phyloP scores from a whole-genome alignment of 2,797 vertebrate species.

The Malurus leucopterus region DNA sequence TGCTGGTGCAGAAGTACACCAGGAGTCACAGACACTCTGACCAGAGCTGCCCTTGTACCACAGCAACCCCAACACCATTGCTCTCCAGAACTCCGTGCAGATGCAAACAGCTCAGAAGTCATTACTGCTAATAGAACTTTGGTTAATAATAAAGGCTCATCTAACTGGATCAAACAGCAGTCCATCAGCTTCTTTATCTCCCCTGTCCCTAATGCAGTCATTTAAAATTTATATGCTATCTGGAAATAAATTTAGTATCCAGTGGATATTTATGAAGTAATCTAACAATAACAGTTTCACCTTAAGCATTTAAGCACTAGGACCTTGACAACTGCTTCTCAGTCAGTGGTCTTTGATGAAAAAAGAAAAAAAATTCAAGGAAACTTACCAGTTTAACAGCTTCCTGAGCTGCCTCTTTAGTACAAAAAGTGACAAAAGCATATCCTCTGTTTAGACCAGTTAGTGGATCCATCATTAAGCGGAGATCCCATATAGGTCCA shows the following conservation, averaged over 20 bases:
- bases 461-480: constrained; percentile 98
- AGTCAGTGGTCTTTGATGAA: constrained; percentile 22
- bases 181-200: accelerated
- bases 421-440: constrained; percentile 99
- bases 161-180: not conserved
- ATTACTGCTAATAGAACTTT: not conserved
- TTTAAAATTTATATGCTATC: not conserved
- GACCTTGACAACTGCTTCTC: not conserved
- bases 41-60: not conserved
- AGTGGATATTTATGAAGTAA: not conserved
- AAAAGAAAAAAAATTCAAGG: not conserved
- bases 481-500: constrained; percentile 96
- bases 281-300: not conserved
- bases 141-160: not conserved
- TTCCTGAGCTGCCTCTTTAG: constrained; percentile 97
- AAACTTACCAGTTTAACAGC: constrained; percentile 93
- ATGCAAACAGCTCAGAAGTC: not conserved
- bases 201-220: not conserved
- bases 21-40: not conserved
- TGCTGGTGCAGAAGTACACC: not conserved
- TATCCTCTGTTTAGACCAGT: constrained; percentile 98
- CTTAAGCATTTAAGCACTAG: not conserved
- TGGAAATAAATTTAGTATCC: not conserved
- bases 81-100: not conserved
- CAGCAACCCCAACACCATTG: not conserved